These are phyloP conservation scores for Aphidoletes aphidimyza DNA, from an alignment of 2,888 invertebrate genomes.

Conservation along the genomic window DNA sequence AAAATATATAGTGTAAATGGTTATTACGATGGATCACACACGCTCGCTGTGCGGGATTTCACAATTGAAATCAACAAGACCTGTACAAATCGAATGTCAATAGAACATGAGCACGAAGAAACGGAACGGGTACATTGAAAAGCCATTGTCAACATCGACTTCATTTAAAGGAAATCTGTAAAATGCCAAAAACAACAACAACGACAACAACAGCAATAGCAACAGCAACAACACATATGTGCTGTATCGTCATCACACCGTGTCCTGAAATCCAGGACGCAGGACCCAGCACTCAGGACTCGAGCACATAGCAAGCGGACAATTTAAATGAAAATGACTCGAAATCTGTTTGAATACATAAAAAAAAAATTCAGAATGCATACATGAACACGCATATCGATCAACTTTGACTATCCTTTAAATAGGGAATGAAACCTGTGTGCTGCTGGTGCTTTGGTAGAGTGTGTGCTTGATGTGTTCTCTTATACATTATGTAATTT, in stretches of 20 bases:
- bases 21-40: constrained; percentile 10
- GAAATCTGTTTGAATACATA: neutral
- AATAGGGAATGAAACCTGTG: too few species aligned
- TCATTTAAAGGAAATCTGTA: neutral
- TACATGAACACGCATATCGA: constrained; percentile 5
- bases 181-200: neutral
- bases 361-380: neutral
- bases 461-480: constrained; percentile 20
- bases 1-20: constrained; percentile 21
- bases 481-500: neutral
- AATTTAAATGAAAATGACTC: constrained; percentile 38
- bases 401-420: neutral
- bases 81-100: neutral
- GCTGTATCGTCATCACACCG: too few species aligned
- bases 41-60: neutral
- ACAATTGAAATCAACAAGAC: neutral
- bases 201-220: neutral
- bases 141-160: constrained; percentile 29
- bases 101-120: neutral
- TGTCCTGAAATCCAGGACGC: too few species aligned
- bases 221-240: neutral
- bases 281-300: neutral
- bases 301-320: constrained; percentile 12
- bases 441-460: neutral
- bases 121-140: constrained; percentile 3